Conservation (phyloP, 1,140 invertebrate genomes). For the Eumaeus atala region DNA sequence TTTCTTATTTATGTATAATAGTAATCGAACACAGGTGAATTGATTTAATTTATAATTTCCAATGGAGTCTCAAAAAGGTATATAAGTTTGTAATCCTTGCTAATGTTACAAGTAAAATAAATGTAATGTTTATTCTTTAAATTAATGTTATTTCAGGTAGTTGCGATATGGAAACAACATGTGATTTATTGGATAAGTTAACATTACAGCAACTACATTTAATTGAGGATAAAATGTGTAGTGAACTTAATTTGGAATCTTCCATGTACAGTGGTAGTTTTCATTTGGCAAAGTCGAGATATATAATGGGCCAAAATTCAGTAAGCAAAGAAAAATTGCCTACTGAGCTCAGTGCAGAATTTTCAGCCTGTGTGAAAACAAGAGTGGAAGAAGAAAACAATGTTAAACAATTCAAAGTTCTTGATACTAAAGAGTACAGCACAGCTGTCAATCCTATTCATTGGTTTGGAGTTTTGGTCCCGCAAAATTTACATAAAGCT, state of each 20-base stretch:
- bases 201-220: constrained; percentile 77
- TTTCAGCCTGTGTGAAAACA: constrained; percentile 72
- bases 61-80: too few relatives aligned
- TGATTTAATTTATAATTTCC: too few relatives aligned
- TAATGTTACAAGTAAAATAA: too few relatives aligned
- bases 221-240: constrained; percentile 79
- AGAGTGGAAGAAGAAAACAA: constrained; percentile 53
- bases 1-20: too few relatives aligned
- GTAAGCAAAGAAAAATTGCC: constrained; percentile 80
- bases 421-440: constrained; percentile 61
- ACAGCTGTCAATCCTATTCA: constrained; percentile 78
- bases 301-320: constrained; percentile 81
- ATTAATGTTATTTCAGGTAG: constrained; percentile 25
- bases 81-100: too few relatives aligned
- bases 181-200: constrained; percentile 77
- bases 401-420: constrained; percentile 50
- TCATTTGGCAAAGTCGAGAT: constrained; percentile 81
- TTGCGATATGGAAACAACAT: constrained; percentile 39
- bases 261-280: constrained; percentile 77
- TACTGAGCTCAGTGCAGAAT: constrained; percentile 75
- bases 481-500: constrained; percentile 80
- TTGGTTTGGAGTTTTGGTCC: constrained; percentile 85
- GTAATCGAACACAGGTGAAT: too few relatives aligned
- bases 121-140: too few relatives aligned
- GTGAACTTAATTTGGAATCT: constrained; percentile 79